Evolutionary conservation across 2,797 vertebrate species (phyloP).

Genomic region (Vespertilio murinus): DNA sequence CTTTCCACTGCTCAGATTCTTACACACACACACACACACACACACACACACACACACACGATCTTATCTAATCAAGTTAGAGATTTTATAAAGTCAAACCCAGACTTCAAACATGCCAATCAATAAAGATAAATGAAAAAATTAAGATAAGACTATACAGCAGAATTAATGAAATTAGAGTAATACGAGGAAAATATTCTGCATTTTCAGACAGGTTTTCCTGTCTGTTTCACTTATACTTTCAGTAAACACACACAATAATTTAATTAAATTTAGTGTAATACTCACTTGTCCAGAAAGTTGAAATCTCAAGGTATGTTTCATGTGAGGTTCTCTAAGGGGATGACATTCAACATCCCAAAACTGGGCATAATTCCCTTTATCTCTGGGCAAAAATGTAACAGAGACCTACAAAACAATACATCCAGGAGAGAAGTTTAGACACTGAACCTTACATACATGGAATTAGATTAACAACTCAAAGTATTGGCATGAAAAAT

Average conservation of each 20-base stretch:
- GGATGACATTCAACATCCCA: conserved; percentile 96
- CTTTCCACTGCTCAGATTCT: neutral
- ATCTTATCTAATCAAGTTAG: neutral
- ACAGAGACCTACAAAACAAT: conserved; percentile 87
- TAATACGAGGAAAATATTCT: neutral
- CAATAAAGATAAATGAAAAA: conserved; percentile 17
- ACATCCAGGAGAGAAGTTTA: neutral
- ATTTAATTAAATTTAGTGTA: neutral
- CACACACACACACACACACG: neutral
- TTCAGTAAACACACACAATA: neutral
- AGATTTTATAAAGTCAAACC: conserved; percentile 13
- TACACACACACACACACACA: neutral
- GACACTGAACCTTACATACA: neutral
- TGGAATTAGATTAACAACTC: neutral
- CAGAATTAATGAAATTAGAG: neutral
- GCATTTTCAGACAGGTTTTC: conserved; percentile 24
- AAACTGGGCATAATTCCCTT: conserved; percentile 94
- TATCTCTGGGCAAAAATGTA: conserved; percentile 92
- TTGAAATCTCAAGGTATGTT: conserved; percentile 91
- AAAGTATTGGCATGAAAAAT: neutral
- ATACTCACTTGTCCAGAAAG: conserved; percentile 92
- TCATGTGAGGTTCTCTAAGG: conserved; percentile 89
- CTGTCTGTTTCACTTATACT: neutral
- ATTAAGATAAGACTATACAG: neutral
- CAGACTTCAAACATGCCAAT: neutral